These are phyloP conservation scores for Cottus gobio DNA, from an alignment of 2,113 vertebrate genomes.

Conservation along the genomic window DNA sequence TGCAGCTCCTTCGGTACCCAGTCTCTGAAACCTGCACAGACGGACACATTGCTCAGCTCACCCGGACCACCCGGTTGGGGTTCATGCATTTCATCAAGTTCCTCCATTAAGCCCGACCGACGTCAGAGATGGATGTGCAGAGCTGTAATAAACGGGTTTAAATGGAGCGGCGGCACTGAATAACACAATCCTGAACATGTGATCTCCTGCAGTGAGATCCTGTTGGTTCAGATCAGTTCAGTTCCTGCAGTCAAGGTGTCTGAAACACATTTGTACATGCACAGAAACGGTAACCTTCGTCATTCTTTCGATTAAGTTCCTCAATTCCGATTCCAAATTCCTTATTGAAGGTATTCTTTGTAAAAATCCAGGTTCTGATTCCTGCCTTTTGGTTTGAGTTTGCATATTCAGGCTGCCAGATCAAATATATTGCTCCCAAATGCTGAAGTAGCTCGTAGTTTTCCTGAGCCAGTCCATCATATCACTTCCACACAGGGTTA, in stretches of 20 bases:
- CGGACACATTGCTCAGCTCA: slow-evolving; percentile 50
- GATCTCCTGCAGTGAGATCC: neutral
- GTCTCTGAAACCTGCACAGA: slow-evolving; percentile 91
- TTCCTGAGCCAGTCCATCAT: too few relatives aligned
- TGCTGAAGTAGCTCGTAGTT: too few relatives aligned
- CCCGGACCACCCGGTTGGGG: neutral
- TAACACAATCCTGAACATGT: neutral
- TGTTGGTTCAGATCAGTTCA: neutral
- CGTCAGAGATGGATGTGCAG: neutral
- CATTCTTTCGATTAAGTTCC: neutral
- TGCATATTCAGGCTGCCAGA: neutral
- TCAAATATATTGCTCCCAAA: neutral
- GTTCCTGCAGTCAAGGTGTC: neutral
- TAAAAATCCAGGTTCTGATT: neutral
- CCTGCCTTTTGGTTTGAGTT: neutral
- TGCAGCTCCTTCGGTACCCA: slow-evolving; percentile 99
- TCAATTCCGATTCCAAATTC: neutral
- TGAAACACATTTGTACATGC: neutral
- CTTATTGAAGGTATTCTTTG: neutral
- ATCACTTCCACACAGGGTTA: too few relatives aligned
- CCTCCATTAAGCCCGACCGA: neutral
- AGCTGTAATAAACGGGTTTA: neutral
- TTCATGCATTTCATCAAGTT: neutral
- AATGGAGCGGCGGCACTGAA: neutral
- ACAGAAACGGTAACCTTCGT: neutral